phyloP scores from a whole-genome alignment of 2,113 vertebrate species.

The Pimephales promelas region DNA sequence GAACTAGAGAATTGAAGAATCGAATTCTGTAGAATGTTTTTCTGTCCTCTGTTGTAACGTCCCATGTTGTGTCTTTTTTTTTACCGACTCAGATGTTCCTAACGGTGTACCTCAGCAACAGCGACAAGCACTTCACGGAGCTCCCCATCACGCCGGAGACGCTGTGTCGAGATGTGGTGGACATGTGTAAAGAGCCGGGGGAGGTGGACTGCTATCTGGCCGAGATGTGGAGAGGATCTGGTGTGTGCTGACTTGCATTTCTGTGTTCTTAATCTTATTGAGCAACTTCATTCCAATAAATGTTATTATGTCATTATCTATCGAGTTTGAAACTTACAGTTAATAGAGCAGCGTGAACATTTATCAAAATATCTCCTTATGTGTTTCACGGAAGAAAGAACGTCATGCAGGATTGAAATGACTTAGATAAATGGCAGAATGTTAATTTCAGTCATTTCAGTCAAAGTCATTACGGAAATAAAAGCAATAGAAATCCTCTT shows the following conservation, averaged over 20 bases:
- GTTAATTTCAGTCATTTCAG: no score
- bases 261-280: background rate
- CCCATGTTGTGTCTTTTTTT: background rate
- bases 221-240: constrained; percentile 87
- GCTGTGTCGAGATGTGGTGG: constrained; percentile 88
- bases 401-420: no score
- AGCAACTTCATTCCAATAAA: background rate
- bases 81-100: constrained; percentile 85
- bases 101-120: constrained; percentile 91
- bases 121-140: constrained; percentile 87
- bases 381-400: background rate
- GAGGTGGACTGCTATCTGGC: constrained; percentile 88
- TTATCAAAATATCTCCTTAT: background rate
- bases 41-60: background rate
- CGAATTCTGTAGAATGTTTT: background rate
- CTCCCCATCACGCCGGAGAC: constrained; percentile 91
- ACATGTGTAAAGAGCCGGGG: constrained; percentile 91
- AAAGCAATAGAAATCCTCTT: background rate
- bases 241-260: constrained; percentile 67
- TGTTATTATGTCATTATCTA: background rate
- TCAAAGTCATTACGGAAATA: no score
- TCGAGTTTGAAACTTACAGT: background rate
- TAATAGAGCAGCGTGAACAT: background rate
- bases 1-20: background rate
- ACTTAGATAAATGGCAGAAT: no score